phyloP scores from a whole-genome alignment of 2,888 invertebrate genomes.

The Pristionchus mayeri region DNA sequence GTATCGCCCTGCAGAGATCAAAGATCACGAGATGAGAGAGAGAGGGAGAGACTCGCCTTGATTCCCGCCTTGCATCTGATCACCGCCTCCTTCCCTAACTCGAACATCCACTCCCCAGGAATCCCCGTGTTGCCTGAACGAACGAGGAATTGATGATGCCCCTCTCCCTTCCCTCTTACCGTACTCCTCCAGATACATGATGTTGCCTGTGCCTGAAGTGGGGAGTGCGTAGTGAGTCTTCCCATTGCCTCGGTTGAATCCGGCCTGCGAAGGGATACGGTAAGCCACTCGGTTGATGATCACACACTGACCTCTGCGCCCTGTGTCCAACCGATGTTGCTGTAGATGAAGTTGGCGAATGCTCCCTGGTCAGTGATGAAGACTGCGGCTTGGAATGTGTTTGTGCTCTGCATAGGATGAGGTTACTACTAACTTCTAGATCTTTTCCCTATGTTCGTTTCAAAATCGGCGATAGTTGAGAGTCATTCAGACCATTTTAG shows the following conservation, averaged over 20 bases:
- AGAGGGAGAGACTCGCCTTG: slow-evolving; percentile 58
- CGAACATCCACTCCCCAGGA: slow-evolving; percentile 76
- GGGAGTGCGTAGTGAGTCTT: slow-evolving; percentile 70
- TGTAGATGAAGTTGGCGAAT: slow-evolving; percentile 76
- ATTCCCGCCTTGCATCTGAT: slow-evolving; percentile 75
- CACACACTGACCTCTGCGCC: slow-evolving; percentile 70
- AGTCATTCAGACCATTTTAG: too few relatives aligned
- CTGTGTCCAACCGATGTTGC: slow-evolving; percentile 76
- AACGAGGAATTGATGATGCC: not conserved
- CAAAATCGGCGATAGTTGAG: too few relatives aligned
- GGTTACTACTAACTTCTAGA: too few relatives aligned
- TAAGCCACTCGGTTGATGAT: not conserved
- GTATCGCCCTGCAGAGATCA: slow-evolving; percentile 19
- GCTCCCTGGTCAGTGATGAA: slow-evolving; percentile 74
- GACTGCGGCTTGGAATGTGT: slow-evolving; percentile 76
- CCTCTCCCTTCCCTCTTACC: slow-evolving; percentile 58
- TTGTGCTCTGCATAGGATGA: slow-evolving; percentile 71
- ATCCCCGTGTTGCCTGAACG: slow-evolving; percentile 57
- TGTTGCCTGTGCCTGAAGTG: slow-evolving; percentile 74
- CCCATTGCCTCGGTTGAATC: slow-evolving; percentile 74
- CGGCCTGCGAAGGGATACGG: slow-evolving; percentile 63
- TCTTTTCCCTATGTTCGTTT: too few relatives aligned
- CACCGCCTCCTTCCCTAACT: slow-evolving; percentile 66
- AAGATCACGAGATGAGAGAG: slow-evolving; percentile 6
- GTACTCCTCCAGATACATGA: slow-evolving; percentile 75